Conservation (phyloP, 2,797 vertebrate species). For the Poliocrania exsul region DNA sequence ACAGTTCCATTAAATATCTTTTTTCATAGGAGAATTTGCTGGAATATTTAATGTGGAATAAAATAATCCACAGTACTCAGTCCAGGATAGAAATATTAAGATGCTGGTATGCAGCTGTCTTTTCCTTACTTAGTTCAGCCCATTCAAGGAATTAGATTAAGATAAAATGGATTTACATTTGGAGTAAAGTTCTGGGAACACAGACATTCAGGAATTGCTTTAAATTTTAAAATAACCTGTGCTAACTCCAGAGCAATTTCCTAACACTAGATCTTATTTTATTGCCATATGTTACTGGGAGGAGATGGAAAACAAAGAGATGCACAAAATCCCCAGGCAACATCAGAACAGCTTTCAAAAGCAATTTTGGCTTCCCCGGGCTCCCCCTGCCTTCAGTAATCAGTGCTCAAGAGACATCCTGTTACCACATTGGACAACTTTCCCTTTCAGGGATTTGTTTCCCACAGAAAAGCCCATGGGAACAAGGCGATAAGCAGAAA, state of each 20-base stretch:
- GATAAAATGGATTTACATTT: not conserved
- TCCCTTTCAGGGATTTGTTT: slow-evolving; percentile 6
- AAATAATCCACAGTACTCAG: not conserved
- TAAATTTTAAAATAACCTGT: not conserved
- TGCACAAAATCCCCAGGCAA: not conserved
- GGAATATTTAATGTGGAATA: slow-evolving; percentile 25
- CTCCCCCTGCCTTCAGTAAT: not conserved
- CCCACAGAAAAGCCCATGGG: slow-evolving; percentile 13
- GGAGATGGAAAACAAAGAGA: not conserved
- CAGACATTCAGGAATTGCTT: not conserved
- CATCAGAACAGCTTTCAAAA: not conserved
- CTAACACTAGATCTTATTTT: not conserved
- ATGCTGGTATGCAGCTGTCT: not conserved
- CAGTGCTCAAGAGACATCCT: not conserved
- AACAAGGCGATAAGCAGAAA: not conserved
- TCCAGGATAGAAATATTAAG: not conserved
- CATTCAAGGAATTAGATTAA: not conserved
- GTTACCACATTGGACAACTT: not conserved
- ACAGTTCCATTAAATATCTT: not conserved
- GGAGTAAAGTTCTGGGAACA: not conserved
- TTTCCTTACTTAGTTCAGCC: not conserved
- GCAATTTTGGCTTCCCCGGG: not conserved
- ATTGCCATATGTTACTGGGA: not conserved
- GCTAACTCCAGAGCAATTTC: not conserved
- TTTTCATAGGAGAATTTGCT: not conserved